A percentile compares a stretch with the other conserved stretches of the same genome.
Evolutionary conservation across 2,888 invertebrate genomes (phyloP).

Genomic region (Nysson spinosus): DNA sequence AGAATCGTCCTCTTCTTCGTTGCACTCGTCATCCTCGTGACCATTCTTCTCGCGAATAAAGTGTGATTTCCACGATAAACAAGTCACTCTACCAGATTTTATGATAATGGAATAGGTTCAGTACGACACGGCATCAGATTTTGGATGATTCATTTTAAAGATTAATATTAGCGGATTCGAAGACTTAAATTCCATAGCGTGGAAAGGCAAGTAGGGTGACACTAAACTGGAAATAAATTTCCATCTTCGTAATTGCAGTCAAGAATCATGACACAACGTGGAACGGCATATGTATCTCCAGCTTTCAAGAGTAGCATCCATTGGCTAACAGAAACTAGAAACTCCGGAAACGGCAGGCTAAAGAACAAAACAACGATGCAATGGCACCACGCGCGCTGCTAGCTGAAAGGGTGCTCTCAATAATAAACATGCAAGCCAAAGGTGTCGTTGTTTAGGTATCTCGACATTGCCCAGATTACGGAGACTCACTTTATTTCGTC

Average conservation of each 20-base stretch:
- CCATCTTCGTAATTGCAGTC: background rate
- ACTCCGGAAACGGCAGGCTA: slow-evolving; percentile 44
- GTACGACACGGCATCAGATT: no score
- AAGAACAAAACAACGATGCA: slow-evolving; percentile 60
- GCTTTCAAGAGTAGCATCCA: slow-evolving; percentile 6
- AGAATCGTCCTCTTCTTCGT: slow-evolving; percentile 25
- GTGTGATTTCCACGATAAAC: no score
- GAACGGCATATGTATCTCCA: background rate
- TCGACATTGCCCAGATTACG: slow-evolving; percentile 24
- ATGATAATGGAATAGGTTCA: no score
- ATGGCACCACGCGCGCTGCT: slow-evolving; percentile 41
- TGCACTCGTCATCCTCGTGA: slow-evolving; percentile 15
- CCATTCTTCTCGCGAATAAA: no score
- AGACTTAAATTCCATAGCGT: no score
- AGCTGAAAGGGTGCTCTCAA: slow-evolving; percentile 66
- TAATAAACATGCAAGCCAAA: slow-evolving; percentile 64
- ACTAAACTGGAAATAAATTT: no score
- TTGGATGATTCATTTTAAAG: no score
- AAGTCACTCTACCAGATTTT: no score
- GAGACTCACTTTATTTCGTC: slow-evolving; percentile 32
- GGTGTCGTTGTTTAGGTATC: slow-evolving; percentile 51
- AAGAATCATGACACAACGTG: background rate
- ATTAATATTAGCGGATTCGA: no score
- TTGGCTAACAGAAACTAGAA: slow-evolving; percentile 1
- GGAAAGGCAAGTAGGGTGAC: no score